Evolutionary conservation across 1,140 invertebrate species (phyloP).

Genomic region (Schmidtea mediterranea): DNA sequence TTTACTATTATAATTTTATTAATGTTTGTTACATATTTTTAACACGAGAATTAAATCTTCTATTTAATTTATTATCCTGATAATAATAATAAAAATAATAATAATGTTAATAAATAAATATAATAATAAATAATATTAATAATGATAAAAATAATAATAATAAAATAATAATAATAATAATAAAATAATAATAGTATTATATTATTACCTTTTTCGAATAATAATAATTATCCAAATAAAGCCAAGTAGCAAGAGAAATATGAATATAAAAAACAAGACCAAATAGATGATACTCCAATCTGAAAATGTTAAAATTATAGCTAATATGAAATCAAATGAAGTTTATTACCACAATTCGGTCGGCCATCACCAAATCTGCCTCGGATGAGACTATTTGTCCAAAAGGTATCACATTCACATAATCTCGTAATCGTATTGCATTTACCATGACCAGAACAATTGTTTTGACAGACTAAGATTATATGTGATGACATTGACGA

Average conservation of each 20-base stretch:
- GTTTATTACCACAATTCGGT: conserved; percentile 43
- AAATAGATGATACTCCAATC: conserved; percentile 67
- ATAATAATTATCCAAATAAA: conserved; percentile 32
- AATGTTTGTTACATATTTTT: no score
- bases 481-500: no score
- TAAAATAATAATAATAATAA: no score
- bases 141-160: no score
- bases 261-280: conserved; percentile 40
- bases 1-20: no score
- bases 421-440: conserved; percentile 53
- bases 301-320: conserved; percentile 20
- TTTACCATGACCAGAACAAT: conserved; percentile 63
- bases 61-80: no score
- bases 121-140: no score
- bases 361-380: conserved; percentile 36
- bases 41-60: no score
- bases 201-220: no score
- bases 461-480: conserved; percentile 48
- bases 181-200: no score
- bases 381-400: conserved; percentile 55
- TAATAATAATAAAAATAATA: no score
- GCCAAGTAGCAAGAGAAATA: conserved; percentile 36
- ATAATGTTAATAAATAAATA: no score
- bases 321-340: background rate
- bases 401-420: conserved; percentile 72